Evolutionary conservation across 1,140 invertebrate species (phyloP), one percentile per base, ranked within the genome.

Genomic region (Oedothorax gibbosus): DNA sequence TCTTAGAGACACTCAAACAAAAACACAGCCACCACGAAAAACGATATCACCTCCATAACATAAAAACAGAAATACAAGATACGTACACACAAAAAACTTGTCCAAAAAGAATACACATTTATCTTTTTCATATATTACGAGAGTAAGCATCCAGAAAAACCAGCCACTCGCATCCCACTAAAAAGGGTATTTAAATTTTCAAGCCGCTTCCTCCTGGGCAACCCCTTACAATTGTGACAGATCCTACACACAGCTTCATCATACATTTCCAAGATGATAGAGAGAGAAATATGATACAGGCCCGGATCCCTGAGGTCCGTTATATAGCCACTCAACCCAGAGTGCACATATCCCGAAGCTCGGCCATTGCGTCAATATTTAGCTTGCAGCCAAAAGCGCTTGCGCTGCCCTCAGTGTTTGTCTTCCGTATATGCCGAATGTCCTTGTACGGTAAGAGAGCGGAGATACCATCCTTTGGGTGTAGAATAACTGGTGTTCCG

Each of bases 101-200:
- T 71, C 15, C 12, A 71, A 71, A 51, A 71, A 21, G 50, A 51
- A 71, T 35, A 51, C 50, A 71, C 20, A 71, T 71, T 71, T 71
- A 71, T 71, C 69, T 71, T 66, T 21, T 35, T 9, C 20, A 6
- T 7, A 35, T 21, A 18, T 69, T 50, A 14, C 2, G 35, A 14
- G 5, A 20, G 21, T 14, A 18, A 9, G n/a, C 51, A 20, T 53
- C n/a, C 50, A 11, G 4, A 7, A 18, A 53, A 53, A 49, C 68
- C 68, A 35, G 35, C 35, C 35, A 35, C 35, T 35, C 35, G 5
- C 18, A 66, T 60, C 56, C 75, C 75, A 64, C 75, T 77, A 77
- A 77, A 77, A 77, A 62, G 75, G 75, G 56, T 77, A 77, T 77
- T 77, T 77, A 77, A 77, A 77, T 77, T 77, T 77, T 77, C 56